Evolutionary conservation across 2,113 vertebrate genomes (phyloP).

Genomic region (Tiliqua scincoides): DNA sequence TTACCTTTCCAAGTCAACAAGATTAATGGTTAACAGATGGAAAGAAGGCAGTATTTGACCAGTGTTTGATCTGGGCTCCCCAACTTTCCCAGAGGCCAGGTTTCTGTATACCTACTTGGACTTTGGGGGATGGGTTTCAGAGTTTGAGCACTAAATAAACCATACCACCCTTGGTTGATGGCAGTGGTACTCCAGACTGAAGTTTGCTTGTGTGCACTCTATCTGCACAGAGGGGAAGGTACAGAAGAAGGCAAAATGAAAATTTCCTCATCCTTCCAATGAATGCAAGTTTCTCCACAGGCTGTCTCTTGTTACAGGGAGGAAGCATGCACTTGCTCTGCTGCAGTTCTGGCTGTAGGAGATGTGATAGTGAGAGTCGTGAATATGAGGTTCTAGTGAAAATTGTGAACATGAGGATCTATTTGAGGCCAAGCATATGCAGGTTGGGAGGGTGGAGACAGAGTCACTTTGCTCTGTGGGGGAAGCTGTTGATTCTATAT

Average conservation of each 20-base stretch:
- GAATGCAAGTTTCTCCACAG: slow-evolving; percentile 22
- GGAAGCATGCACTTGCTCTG: slow-evolving; percentile 23
- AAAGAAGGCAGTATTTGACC: slow-evolving; percentile 6
- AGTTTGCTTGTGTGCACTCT: not conserved
- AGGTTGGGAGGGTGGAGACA: slow-evolving; percentile 18
- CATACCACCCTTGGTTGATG: not conserved
- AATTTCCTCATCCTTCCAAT: slow-evolving; percentile 13
- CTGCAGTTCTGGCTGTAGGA: not conserved
- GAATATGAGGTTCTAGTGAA: slow-evolving; percentile 29
- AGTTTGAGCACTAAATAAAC: slow-evolving; percentile 33
- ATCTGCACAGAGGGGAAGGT: slow-evolving; percentile 7
- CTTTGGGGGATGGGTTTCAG: not conserved
- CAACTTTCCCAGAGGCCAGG: not conserved
- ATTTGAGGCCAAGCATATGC: slow-evolving; percentile 13
- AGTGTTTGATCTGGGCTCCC: not conserved
- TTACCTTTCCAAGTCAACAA: slow-evolving; percentile 68
- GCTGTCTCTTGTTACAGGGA: not conserved
- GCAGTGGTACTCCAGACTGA: slow-evolving; percentile 25
- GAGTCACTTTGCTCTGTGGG: slow-evolving; percentile 13
- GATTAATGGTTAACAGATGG: slow-evolving; percentile 27
- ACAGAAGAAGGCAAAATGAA: slow-evolving; percentile 5
- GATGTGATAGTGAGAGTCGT: slow-evolving; percentile 12
- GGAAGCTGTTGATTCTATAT: slow-evolving; percentile 62
- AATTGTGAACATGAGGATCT: slow-evolving; percentile 19
- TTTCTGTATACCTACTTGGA: slow-evolving; percentile 16